phyloP scores from a whole-genome alignment of 2,113 vertebrate species.

The Cyprinodon brontotheroides region DNA sequence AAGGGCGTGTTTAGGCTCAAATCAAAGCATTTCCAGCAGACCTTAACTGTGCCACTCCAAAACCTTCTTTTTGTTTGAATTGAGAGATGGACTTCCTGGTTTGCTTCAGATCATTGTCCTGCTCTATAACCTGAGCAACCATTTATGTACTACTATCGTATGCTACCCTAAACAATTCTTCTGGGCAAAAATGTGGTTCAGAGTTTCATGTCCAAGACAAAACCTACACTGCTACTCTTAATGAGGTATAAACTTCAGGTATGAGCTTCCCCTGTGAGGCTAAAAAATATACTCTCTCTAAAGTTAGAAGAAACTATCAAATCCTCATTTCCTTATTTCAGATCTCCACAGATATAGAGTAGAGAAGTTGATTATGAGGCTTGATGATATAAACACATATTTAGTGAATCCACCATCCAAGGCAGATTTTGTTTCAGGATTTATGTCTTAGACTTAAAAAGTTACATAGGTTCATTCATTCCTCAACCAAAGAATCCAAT shows the following conservation, averaged over 20 bases:
- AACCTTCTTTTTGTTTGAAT: not conserved
- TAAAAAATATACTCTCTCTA: not conserved
- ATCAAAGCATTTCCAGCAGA: not conserved
- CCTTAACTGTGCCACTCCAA: not conserved
- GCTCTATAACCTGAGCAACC: too few relatives aligned
- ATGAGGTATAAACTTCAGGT: not conserved
- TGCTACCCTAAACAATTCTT: not conserved
- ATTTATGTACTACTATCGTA: not conserved
- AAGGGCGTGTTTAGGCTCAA: not conserved
- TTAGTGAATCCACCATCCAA: not conserved
- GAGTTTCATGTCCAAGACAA: not conserved
- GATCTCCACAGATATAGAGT: not conserved
- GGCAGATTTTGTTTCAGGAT: not conserved
- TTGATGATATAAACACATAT: not conserved
- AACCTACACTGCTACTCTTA: not conserved
- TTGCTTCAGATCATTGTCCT: not conserved
- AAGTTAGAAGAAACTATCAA: not conserved
- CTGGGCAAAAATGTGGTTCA: not conserved
- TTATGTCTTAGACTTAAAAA: not conserved
- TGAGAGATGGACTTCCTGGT: not conserved
- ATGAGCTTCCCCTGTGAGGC: not conserved
- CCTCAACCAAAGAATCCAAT: not conserved
- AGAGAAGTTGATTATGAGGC: not conserved
- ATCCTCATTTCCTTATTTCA: not conserved
- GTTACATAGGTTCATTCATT: not conserved